A percentile compares a stretch with the other conserved stretches of the same genome.
phyloP scores from a whole-genome alignment of 2,113 vertebrate genomes.

The Pogonocichla stellata region DNA sequence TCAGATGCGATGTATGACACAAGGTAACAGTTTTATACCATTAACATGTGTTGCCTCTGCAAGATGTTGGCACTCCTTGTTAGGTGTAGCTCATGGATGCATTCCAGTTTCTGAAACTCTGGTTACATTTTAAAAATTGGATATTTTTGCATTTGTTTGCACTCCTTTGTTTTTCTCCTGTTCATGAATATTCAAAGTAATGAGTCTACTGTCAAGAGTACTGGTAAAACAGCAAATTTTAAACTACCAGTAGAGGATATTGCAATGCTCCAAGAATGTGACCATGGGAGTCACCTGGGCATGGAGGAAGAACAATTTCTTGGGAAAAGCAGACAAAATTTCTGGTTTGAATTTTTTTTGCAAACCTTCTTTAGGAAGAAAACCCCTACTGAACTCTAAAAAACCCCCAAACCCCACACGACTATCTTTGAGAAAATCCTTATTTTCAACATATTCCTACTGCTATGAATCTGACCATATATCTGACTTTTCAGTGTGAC shows the following conservation, averaged over 20 bases:
- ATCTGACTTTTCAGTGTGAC: not conserved
- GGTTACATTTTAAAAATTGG: not conserved
- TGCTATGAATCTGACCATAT: not conserved
- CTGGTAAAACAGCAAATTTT: not conserved
- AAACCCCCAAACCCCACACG: fast-evolving
- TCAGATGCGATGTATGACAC: not conserved
- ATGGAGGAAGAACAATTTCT: not conserved
- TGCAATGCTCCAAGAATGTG: not conserved
- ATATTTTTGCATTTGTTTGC: constrained; percentile 37
- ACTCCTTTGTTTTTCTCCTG: not conserved
- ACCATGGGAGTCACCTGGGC: not conserved
- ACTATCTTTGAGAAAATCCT: not conserved
- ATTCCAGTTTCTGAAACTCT: not conserved
- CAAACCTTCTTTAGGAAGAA: not conserved
- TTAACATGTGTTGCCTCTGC: not conserved
- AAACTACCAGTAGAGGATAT: not conserved
- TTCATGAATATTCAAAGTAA: constrained; percentile 2
- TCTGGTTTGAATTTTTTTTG: not conserved
- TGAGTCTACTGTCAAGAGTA: not conserved
- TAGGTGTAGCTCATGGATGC: not conserved
- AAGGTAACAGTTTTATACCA: not conserved
- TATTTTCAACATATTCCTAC: not conserved
- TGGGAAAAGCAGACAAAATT: not conserved
- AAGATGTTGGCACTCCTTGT: not conserved
- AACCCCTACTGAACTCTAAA: not conserved